Evolutionary conservation across 2,888 invertebrate genomes (phyloP), one percentile per base, ranked within the genome.

Genomic region (Troides helena): DNA sequence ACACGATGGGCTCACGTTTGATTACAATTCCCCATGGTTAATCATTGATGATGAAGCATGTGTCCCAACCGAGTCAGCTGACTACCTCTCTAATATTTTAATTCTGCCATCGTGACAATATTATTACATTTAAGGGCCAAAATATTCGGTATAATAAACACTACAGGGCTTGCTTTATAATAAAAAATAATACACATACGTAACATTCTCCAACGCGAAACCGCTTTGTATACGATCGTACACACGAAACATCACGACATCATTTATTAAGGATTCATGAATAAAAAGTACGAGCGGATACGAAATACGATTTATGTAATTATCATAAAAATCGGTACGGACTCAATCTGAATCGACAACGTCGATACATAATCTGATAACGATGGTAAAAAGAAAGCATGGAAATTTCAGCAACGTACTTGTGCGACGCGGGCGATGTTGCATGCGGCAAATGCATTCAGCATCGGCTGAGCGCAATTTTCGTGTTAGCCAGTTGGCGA

Each of bases 361-460:
- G 72, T 74, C 72, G 72, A 73, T 70, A 58, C 18, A 69, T 75
- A 76, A 77, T 75, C 74, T 67, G 72, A 74, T 75, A 76, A 76
- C 70, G 74, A 73, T 74, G 46, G 46, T 21, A 14, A 46, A 75
- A 77, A 74, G 76, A 75, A 73, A 72, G 72, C 75, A 72, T n/a
- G 67, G 69, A 81, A 83, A 81, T 74, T 72, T 78, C 78, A 84
- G 81, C 73, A 80, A 74, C 80, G 74, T 72, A 79, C 76, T 79
- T 82, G 81, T 80, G 65, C 76, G 73, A 75, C 74, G 73, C 77
- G 78, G 80, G 75, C 76, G 71, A 74, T 74, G 73, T 88, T 80
- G 90, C 90, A 90, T 90, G 89, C 87, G 77, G 84, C 78, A 84
- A 88, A 86, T 88, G 89, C 89, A 90, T 90, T 90, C 83, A 77